Evolutionary conservation across 2,797 vertebrate genomes (phyloP), one percentile per base, ranked within the genome.

Genomic region (Gymnocypris eckloni): DNA sequence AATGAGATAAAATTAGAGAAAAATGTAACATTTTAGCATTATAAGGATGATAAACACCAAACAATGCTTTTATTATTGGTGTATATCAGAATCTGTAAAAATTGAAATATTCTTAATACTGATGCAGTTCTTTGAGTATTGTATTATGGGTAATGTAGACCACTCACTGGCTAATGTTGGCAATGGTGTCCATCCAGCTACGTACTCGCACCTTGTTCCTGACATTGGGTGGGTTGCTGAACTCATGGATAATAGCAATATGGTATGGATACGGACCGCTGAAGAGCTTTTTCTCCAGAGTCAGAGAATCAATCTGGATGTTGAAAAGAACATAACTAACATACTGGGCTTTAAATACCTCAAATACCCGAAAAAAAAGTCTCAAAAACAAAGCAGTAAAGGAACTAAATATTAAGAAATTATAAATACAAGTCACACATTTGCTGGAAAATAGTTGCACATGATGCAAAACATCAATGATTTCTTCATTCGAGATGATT

Each of bases 101-200:
- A 18, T 48, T 2, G 10, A 76, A 76, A 37, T 37, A 22, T 22
- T 37, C 28, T 11, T 52, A 52, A 6, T 20, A 11, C 16, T 33
- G 48, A 73, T 50, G 39, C 20, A 70, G 22, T 48, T 43, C 25
- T 25, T 9, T 1, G 15, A 75, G 12, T n/a, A 78, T 11, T 78
- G 33, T n/a, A 81, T 8, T 54, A 82, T 37, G 54, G 56, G 61
- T 82, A 4, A 78, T 72, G 78, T 41, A 15, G 37, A 48, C 6
- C 50, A 97, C 98, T 97, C 92, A 99, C 98, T 99, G 98, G 92
- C 98, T 99, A 92, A 99, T 98, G 93, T 99, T 99, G 79, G 98
- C 97, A 77, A 99, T 98, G 0, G 97, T 99, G 94, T 99, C 98
- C 98, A 99, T 99, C 98, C 98, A 99, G 91, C 98, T 99, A 45